Evolutionary conservation across 2,888 invertebrate genomes (phyloP).

Genomic region (Galerucella nymphaeae): DNA sequence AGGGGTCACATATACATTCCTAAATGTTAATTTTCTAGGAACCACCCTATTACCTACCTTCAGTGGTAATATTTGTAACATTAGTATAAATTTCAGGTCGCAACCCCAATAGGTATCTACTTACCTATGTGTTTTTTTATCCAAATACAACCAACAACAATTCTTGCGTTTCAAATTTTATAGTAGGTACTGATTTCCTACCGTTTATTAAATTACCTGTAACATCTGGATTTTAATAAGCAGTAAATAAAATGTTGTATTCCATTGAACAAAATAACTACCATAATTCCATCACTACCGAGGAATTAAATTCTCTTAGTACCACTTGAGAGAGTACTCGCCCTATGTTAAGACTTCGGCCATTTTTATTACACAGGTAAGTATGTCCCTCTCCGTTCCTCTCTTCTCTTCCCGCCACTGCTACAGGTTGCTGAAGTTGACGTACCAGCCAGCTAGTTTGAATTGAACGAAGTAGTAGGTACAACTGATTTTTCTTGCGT

Average conservation of each 20-base stretch:
- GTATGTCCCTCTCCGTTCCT: slow-evolving; percentile 45
- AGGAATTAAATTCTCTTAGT: neutral
- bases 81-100: too few relatives aligned
- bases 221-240: neutral
- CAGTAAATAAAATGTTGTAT: neutral
- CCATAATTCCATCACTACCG: slow-evolving; percentile 3
- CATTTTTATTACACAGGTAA: slow-evolving; percentile 47
- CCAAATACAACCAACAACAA: too few relatives aligned
- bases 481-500: slow-evolving; percentile 43
- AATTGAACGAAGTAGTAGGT: slow-evolving; percentile 46
- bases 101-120: too few relatives aligned
- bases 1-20: too few relatives aligned
- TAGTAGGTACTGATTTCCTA: neutral
- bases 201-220: neutral
- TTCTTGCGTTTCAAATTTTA: too few relatives aligned
- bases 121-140: too few relatives aligned
- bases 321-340: slow-evolving; percentile 18
- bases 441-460: slow-evolving; percentile 52
- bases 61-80: too few relatives aligned
- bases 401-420: slow-evolving; percentile 28
- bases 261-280: neutral
- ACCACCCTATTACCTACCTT: too few relatives aligned
- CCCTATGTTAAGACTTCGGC: slow-evolving; percentile 39
- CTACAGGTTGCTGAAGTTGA: slow-evolving; percentile 51
- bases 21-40: too few relatives aligned